These are phyloP conservation scores for Sylvilagus bachmani DNA, from an alignment of 2,113 vertebrate genomes.

Conservation along the genomic window DNA sequence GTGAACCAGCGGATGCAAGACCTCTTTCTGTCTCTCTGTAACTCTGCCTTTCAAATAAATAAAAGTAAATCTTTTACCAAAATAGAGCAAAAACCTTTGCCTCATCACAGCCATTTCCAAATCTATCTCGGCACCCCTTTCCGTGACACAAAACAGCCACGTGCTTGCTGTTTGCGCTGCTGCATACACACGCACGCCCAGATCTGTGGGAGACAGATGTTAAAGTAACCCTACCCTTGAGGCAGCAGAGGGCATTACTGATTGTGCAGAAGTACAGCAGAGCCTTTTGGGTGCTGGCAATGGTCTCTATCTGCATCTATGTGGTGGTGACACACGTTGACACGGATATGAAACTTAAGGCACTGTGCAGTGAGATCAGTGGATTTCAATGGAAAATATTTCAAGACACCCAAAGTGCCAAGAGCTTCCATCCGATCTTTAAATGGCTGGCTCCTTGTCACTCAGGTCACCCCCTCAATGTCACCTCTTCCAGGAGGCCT, in stretches of 20 bases:
- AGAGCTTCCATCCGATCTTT: background rate
- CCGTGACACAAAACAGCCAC: background rate
- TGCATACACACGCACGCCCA: background rate
- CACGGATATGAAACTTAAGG: background rate
- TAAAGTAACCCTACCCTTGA: background rate
- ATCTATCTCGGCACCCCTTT: background rate
- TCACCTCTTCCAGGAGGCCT: background rate
- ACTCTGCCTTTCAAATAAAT: too few relatives aligned
- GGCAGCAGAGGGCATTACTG: background rate
- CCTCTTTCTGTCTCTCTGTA: too few relatives aligned
- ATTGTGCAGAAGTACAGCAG: background rate
- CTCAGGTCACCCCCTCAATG: background rate
- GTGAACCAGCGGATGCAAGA: too few relatives aligned
- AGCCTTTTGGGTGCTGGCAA: background rate
- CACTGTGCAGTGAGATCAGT: background rate
- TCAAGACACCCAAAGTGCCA: background rate
- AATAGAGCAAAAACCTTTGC: too few relatives aligned
- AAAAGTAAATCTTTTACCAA: too few relatives aligned
- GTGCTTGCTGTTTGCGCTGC: background rate
- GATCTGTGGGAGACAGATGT: background rate
- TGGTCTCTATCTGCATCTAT: background rate
- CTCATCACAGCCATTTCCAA: background rate
- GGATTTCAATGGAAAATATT: background rate
- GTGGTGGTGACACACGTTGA: background rate
- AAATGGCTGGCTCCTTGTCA: constrained; percentile 10